A percentile compares a stretch with the other conserved stretches of the same genome.
Conservation (phyloP, 2,113 vertebrate species). For the Boulengeromyrus knoepffleri region DNA sequence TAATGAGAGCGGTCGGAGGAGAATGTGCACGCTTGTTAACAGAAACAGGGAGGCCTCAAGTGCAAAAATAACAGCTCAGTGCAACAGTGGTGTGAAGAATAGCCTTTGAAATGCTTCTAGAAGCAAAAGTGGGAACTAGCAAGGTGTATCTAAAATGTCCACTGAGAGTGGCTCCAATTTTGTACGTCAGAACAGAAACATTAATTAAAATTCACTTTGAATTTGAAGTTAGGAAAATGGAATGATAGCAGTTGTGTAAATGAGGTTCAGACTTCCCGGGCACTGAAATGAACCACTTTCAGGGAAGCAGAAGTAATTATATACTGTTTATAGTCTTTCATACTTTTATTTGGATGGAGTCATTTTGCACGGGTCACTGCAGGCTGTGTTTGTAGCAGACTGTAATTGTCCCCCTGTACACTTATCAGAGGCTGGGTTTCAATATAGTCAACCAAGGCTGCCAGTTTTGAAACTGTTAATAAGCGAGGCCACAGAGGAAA, state of each 20-base stretch:
- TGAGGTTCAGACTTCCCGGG: neutral
- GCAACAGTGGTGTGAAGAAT: neutral
- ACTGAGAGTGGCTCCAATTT: neutral
- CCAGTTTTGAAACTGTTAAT: neutral
- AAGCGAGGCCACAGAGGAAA: neutral
- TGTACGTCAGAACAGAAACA: neutral
- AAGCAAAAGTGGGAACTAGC: neutral
- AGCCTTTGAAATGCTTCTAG: neutral
- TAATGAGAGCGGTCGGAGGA: neutral
- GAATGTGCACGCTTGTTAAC: neutral
- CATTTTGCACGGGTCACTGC: neutral
- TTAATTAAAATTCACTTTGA: neutral
- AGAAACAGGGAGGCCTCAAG: neutral
- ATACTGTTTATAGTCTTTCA: neutral
- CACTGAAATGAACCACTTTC: neutral
- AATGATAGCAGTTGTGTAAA: neutral
- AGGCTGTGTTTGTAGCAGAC: neutral
- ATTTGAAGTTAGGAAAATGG: neutral
- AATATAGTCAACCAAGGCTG: neutral
- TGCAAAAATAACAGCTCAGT: neutral
- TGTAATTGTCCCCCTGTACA: neutral
- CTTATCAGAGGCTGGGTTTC: neutral
- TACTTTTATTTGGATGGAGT: neutral
- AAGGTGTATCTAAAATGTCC: neutral
- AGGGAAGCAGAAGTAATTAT: neutral